Evolutionary conservation across 2,888 invertebrate genomes (phyloP), one percentile per base, ranked within the genome.

Genomic region (Epicampocera succincta): DNA sequence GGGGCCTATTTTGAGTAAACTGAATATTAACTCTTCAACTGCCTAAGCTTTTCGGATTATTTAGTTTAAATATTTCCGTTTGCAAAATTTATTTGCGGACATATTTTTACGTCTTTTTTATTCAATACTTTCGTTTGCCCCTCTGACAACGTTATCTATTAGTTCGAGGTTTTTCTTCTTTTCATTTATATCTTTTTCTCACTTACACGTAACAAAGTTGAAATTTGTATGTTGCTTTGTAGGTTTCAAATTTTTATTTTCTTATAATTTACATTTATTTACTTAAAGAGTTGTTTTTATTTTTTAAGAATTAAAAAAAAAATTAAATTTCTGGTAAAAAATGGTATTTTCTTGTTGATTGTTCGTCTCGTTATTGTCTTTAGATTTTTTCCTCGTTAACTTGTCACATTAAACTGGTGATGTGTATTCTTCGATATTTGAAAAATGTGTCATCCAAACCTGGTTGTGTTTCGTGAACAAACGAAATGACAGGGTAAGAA

Each of bases 321-420:
- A 71, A 21, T 66, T 58, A 58, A 63, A 65, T 63, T 69, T 73
- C 21, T 56, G 25, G n/a, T 17, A 42, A 65, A 79, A 63, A 63
- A 38, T 77, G 38, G 65, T 78, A 71, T 66, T 56, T 61, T 63
- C 72, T 81, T 78, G 78, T 82, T 82, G 82, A 82, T 82, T 82
- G 71, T 66, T 82, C 82, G 82, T 71, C 76, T 68, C 54, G 81
- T 69, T 75, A 68, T 76, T 78, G 65, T 72, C 56, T 58, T 77
- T 42, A 58, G 65, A 58, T 56, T 77, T 77, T 63, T 65, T 65
- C 65, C 44, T 65, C 63, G 77, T 77, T 72, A 56, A 71, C 46
- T 78, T 71, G 71, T 58, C 72, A 61, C 17, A 42, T 61, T 50
- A 3, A 19, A n/a, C 19, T 72, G 44, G 63, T 9, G 61, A 73